Percentiles rank a stretch among this genome's conserved stretches.
These are phyloP conservation scores for Himalopsyche anomala DNA, from an alignment of 2,888 invertebrate species.

Conservation along the genomic window DNA sequence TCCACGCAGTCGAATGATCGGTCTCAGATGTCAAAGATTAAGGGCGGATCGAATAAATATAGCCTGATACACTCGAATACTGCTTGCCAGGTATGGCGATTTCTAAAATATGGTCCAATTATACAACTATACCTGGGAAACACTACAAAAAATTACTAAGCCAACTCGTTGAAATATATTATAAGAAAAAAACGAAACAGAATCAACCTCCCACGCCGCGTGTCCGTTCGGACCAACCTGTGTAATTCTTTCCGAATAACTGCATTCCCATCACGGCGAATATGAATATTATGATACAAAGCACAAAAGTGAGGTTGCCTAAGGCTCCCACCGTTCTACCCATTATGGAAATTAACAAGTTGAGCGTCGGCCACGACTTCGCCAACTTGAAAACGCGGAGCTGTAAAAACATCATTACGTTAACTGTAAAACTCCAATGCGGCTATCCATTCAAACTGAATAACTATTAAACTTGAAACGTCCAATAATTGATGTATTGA, in stretches of 20 bases:
- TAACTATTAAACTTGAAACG: no score
- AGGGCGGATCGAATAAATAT: constrained; percentile 24
- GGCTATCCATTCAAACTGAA: not conserved
- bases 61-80: not conserved
- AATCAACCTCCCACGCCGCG: not conserved
- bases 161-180: not conserved
- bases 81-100: constrained; percentile 17
- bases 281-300: constrained; percentile 97
- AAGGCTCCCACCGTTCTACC: constrained; percentile 96
- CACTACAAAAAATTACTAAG: not conserved
- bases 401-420: constrained; percentile 77
- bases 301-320: constrained; percentile 95
- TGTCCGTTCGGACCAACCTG: constrained; percentile 73
- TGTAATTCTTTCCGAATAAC: constrained; percentile 93
- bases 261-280: constrained; percentile 99
- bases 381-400: constrained; percentile 97
- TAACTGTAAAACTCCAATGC: not conserved
- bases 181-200: constrained; percentile 10
- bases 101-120: constrained; percentile 4
- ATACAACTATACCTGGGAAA: constrained; percentile 34
- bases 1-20: no score
- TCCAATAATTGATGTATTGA: no score
- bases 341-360: constrained; percentile 96
- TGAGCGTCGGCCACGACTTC: constrained; percentile 97
- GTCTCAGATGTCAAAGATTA: not conserved